phyloP scores from a whole-genome alignment of 1,140 invertebrate genomes.

The Calephelis nemesis region DNA sequence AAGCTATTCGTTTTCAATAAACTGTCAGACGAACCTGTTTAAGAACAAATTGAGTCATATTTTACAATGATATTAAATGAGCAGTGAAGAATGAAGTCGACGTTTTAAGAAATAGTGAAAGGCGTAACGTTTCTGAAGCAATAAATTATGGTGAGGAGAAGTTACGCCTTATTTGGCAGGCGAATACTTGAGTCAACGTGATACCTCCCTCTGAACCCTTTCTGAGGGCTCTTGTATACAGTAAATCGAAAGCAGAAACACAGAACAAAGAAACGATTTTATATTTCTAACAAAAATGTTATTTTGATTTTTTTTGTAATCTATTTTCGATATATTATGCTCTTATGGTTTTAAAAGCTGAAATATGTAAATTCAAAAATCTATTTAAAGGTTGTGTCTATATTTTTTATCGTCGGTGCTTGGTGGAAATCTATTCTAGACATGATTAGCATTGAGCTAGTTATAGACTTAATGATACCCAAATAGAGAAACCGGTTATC shows the following conservation, averaged over 20 bases:
- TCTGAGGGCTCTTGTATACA: slow-evolving; percentile 55
- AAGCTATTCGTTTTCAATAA: slow-evolving; percentile 13
- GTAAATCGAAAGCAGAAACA: slow-evolving; percentile 66
- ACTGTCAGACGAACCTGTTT: slow-evolving; percentile 18
- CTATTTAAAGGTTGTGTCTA: too few relatives aligned
- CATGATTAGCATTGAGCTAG: too few relatives aligned
- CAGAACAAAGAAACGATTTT: slow-evolving; percentile 60
- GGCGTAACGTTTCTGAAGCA: slow-evolving; percentile 25
- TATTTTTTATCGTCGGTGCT: too few relatives aligned
- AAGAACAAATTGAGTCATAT: slow-evolving; percentile 20
- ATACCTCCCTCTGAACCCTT: slow-evolving; percentile 40
- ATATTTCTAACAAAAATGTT: slow-evolving; percentile 39
- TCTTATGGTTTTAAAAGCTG: too few relatives aligned
- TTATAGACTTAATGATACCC: too few relatives aligned
- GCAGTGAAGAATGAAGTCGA: slow-evolving; percentile 55
- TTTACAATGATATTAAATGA: slow-evolving; percentile 26
- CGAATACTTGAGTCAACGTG: slow-evolving; percentile 33
- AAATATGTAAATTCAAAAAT: too few relatives aligned
- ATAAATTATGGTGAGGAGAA: slow-evolving; percentile 21
- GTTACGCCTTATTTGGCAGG: slow-evolving; percentile 66
- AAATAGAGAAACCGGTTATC: too few relatives aligned
- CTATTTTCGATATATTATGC: too few relatives aligned
- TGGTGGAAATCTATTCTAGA: too few relatives aligned
- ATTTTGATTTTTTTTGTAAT: background rate
- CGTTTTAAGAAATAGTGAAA: slow-evolving; percentile 43